Percentiles rank a stretch among this genome's conserved stretches.
phyloP scores from a whole-genome alignment of 2,797 vertebrate genomes.

The Gouania willdenowi region DNA sequence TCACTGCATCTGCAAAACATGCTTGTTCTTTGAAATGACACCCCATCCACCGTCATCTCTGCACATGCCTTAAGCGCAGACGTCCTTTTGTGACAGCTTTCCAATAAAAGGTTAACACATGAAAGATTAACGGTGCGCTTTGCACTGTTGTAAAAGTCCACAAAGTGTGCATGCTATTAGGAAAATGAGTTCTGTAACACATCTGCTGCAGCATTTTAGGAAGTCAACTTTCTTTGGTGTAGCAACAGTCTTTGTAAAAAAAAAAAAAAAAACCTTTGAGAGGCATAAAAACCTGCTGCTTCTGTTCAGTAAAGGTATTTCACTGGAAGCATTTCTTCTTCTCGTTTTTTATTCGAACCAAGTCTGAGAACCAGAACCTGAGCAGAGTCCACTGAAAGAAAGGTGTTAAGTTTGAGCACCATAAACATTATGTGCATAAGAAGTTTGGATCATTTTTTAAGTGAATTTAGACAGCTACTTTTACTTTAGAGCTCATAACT shows the following conservation, averaged over 20 bases:
- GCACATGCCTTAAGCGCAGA: slow-evolving; percentile 20
- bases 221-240: neutral
- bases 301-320: slow-evolving; percentile 5
- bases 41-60: slow-evolving; percentile 6
- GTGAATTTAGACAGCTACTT: too few relatives aligned
- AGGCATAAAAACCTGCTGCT: slow-evolving; percentile 7
- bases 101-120: slow-evolving; percentile 27
- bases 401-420: slow-evolving; percentile 1
- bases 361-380: neutral
- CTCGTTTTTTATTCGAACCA: slow-evolving; percentile 19
- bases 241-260: slow-evolving; percentile 16
- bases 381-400: slow-evolving; percentile 4
- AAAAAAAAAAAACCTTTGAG: slow-evolving; percentile 26
- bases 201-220: slow-evolving; percentile 42
- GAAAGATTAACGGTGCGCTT: slow-evolving; percentile 25
- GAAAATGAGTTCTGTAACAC: slow-evolving; percentile 34
- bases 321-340: neutral
- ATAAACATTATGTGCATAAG: too few relatives aligned
- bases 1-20: slow-evolving; percentile 15
- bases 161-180: slow-evolving; percentile 30
- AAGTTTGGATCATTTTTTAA: too few relatives aligned
- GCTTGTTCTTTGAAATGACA: slow-evolving; percentile 7
- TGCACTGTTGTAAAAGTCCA: slow-evolving; percentile 30
- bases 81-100: slow-evolving; percentile 18
- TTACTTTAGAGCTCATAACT: too few relatives aligned